Evolutionary conservation across 2,888 invertebrate species (phyloP).

Genomic region (Hirtodrosophila histrioides): DNA sequence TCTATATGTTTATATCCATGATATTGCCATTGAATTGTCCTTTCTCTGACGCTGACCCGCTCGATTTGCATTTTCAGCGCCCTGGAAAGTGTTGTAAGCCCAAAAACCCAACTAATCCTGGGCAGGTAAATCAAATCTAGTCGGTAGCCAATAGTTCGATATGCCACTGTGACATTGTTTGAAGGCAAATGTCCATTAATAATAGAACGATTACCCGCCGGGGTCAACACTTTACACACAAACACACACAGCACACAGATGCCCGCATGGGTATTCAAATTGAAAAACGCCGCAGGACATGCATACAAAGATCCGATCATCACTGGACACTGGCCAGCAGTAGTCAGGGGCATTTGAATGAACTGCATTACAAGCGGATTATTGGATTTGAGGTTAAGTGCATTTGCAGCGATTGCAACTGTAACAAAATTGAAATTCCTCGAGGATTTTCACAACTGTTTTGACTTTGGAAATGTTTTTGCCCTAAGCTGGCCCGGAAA

Average conservation of each 20-base stretch:
- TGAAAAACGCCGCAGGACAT: conserved; percentile 67
- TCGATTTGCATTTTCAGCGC: conserved; percentile 29
- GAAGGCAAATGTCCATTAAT: conserved; percentile 62
- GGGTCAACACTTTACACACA: conserved; percentile 67
- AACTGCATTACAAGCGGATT: conserved; percentile 78
- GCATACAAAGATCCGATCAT: conserved; percentile 31
- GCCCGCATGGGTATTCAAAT: conserved; percentile 66
- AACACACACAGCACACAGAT: conserved; percentile 21
- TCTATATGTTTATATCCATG: background rate
- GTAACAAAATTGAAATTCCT: conserved; percentile 54
- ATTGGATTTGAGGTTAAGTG: conserved; percentile 79
- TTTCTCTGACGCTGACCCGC: background rate
- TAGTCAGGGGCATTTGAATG: conserved; percentile 48
- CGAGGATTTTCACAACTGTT: conserved; percentile 62
- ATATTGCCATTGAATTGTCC: background rate
- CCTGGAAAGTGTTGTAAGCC: conserved; percentile 47
- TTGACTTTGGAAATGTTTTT: conserved; percentile 54
- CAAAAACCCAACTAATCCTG: conserved; percentile 50
- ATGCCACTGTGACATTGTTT: conserved; percentile 69
- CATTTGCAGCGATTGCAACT: conserved; percentile 55
- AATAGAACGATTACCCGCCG: conserved; percentile 74
- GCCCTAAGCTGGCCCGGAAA: conserved; percentile 36
- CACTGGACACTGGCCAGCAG: conserved; percentile 43
- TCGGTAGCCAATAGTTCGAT: conserved; percentile 49
- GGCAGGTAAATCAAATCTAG: conserved; percentile 57